These are phyloP conservation scores for Chymomyza caudatula DNA, from an alignment of 2,888 invertebrate species.

Conservation along the genomic window DNA sequence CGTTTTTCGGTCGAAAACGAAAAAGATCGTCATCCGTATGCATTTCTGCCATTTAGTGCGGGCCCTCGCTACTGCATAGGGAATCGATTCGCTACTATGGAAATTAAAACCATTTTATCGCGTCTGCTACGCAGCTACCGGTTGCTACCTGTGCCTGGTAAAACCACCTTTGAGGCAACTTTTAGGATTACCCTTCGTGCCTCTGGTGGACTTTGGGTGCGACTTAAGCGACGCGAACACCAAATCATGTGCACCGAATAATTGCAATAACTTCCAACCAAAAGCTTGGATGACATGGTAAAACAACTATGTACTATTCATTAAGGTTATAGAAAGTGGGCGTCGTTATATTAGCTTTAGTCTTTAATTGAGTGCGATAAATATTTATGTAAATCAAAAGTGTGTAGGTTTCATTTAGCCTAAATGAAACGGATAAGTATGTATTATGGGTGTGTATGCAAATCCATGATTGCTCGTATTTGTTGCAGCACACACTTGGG, in stretches of 20 bases:
- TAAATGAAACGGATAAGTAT: conserved; percentile 52
- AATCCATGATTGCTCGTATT: conserved; percentile 16
- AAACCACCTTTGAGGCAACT: conserved; percentile 78
- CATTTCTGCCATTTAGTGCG: conserved; percentile 81
- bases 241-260: conserved; percentile 21
- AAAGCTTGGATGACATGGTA: too few relatives aligned
- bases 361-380: conserved; percentile 67
- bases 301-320: neutral
- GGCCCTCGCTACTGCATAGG: conserved; percentile 81
- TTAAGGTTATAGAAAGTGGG: neutral
- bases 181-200: conserved; percentile 81
- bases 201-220: conserved; percentile 81
- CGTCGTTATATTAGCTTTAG: conserved; percentile 63
- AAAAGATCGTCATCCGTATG: conserved; percentile 80
- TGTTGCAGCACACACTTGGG: conserved; percentile 14
- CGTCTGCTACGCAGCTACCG: conserved; percentile 79
- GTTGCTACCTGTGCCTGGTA: conserved; percentile 79
- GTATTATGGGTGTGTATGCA: conserved; percentile 14
- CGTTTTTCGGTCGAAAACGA: conserved; percentile 80
- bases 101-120: conserved; percentile 81
- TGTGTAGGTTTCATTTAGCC: conserved; percentile 59
- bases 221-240: conserved; percentile 73
- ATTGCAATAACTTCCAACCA: neutral
- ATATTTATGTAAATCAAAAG: conserved; percentile 59
- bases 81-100: conserved; percentile 81